Evolutionary conservation across 1,140 invertebrate genomes (phyloP), one percentile per base, ranked within the genome.

Genomic region (Chlorops oryzae): DNA sequence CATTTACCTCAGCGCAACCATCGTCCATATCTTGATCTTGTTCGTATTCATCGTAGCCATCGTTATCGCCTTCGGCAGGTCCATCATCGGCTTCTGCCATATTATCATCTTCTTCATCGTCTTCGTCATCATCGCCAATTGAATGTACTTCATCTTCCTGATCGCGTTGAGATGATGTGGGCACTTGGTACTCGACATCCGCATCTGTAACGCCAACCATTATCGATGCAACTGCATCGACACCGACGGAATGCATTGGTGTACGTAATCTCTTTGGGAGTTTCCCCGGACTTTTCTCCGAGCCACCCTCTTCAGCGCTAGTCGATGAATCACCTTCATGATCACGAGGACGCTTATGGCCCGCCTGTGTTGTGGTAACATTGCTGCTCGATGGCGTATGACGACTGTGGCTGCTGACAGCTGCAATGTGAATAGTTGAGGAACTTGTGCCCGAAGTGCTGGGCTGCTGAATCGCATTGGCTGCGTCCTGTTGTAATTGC

Each of bases 141-240:
- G 86, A 82, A 15, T 89, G 83, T 22, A 87, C 83, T 54, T 89
- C 86, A 68, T 88, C 85, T 55, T 87, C 85, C 58, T 88, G 86
- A 65, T 89, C 86, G 23, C 86, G 78, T 61, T 88, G 86, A 20
- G 86, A 88, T 3, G 86, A 88, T 0, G 87, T 89, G 3, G 87
- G 87, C 35, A 89, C 86, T 74, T 88, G 79, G 59, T 83, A 83
- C 59, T 86, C 84, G 5, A 83, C 82, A 59, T 86, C 83, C 20
- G 75, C 77, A 48, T 80, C 77, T 23, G 71, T 75, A 42, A 77
- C 73, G 38, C 75, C 73, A 53, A 55, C 47, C 2, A 55, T 52
- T 18, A 58, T 55, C 1, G 62, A 58, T 2, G 65, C 45, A 18
- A 68, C 65, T 0, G 55, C 59, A n/a, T n/a, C n/a, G n/a, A n/a